Evolutionary conservation across 2,888 invertebrate species (phyloP), one percentile per base, ranked within the genome.

Genomic region (Synergus laeviventris): DNA sequence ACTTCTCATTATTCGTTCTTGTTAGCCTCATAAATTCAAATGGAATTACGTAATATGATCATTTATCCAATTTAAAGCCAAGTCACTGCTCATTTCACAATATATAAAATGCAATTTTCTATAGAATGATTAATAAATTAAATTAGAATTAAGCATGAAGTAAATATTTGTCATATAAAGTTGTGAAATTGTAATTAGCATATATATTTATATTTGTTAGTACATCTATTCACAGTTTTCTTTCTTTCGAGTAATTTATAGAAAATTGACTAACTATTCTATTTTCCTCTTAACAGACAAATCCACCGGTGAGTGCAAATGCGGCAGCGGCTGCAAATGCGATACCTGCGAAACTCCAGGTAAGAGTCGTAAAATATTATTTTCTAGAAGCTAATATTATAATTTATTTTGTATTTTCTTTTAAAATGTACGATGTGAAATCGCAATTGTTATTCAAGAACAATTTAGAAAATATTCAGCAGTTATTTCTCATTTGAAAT

Each of bases 291-390:
- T 88, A 84, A 38, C 81, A 90, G 90, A 88, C 7, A 83, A 85
- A 54, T 89, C 90, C 85, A 82, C 76, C 75, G 83, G 78, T 76
- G 83, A 86, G 75, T 90, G 90, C 83, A 86, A 87, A 49, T 90
- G 90, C 79, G 89, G 89, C 7, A 86, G 86, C 62, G 83, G 85
- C 74, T 90, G 90, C 86, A 87, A 89, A 45, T 90, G 90, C 77
- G 83, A 86, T 74, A 84, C 86, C 14, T 84, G 83, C 39, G 84
- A 84, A 38, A 84, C 86, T 80, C 86, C 84, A 81, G 87, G 81
- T 81, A 75, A 80, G 64, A 54, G 36, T 45, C 18, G 36, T 60
- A 73, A 60, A 21, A 36, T 16, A 49, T 62, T 8, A 49, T 21
- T 14, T 49, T 75, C 60, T n/a, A 16, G 45, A 45, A 61, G 45